Percentiles rank a stretch among this genome's conserved stretches.
Conservation (phyloP, 2,113 vertebrate species). For the Ammodytes marinus region DNA sequence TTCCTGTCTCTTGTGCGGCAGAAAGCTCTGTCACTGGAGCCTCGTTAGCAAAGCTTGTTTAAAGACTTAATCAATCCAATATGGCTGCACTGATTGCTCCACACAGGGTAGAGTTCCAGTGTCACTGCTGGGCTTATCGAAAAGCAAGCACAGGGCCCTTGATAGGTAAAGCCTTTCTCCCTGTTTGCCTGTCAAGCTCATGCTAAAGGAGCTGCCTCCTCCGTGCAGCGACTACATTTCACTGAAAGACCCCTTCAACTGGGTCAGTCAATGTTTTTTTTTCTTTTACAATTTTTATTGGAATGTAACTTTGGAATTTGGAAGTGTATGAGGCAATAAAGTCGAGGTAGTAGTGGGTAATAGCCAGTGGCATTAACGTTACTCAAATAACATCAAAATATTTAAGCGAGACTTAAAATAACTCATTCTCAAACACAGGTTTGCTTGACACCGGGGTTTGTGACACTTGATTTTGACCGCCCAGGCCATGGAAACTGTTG, state of each 20-base stretch:
- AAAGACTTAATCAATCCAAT: constrained; percentile 65
- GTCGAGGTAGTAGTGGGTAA: too few relatives aligned
- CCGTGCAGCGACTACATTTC: constrained; percentile 35
- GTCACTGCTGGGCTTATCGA: constrained; percentile 4
- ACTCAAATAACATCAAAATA: too few relatives aligned
- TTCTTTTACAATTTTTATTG: too few relatives aligned
- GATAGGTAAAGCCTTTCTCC: constrained; percentile 1
- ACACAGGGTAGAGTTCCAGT: constrained; percentile 20
- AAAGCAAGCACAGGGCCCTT: constrained; percentile 3
- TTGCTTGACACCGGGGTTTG: too few relatives aligned
- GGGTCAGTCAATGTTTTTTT: constrained; percentile 24
- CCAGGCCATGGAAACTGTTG: constrained; percentile 63
- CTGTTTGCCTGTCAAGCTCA: constrained; percentile 31
- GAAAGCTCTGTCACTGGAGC: constrained; percentile 39
- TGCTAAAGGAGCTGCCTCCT: constrained; percentile 4
- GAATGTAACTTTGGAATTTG: too few relatives aligned
- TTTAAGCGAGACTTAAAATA: too few relatives aligned
- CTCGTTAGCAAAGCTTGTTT: constrained; percentile 42
- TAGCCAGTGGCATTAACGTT: too few relatives aligned
- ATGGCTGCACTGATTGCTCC: constrained; percentile 57
- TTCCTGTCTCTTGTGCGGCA: constrained; percentile 7
- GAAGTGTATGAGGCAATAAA: too few relatives aligned
- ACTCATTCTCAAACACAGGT: too few relatives aligned
- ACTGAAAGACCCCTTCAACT: constrained; percentile 18
- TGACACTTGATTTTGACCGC: constrained; percentile 46